Evolutionary conservation across 2,888 invertebrate species (phyloP), one percentile per base, ranked within the genome.

Genomic region (Palloptera scutellata): DNA sequence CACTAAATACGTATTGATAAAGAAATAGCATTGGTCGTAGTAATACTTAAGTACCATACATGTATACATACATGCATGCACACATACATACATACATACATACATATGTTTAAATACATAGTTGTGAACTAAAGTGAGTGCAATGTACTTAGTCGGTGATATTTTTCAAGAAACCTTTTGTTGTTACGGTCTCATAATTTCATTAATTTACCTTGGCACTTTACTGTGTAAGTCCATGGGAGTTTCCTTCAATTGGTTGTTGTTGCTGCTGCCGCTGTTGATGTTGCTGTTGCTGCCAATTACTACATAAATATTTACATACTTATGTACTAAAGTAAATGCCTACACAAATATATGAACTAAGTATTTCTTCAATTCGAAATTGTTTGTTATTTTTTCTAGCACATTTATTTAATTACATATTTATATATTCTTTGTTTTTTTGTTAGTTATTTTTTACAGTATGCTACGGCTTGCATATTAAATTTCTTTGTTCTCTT

Each of bases 381-480:
- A 30, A 30, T 30, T 30, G 6, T 30, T 30, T 30, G 6, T 30
- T 30, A 4, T 57, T 20, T 40, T 40, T 1, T 30, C 12, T 20
- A 12, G 57, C 13, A 13, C 15, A 19, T 15, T 53, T 20, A 11
- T 57, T 57, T 57, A 41, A 30, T 57, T 59, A 12, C 9, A 48
- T 15, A 41, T 57, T 57, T 59, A 12, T 20, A 48, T 15, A 43
- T 59, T 59, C n/a, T 12, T 57, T 57, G 13, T 30, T 11, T 20
- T 13, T n/a, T 55, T 55, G n/a, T 55, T 30, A 11, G 30, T 41
- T 40, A 30, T 12, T 53, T 53, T 40, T 40, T 57, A n/a, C 11
- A 55, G 12, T 53, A 19, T 57, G 20, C 20, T 53, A 53, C 42
- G 59, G 42, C 59, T 59, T 59, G 59, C 59, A 59, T 41, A 59